Evolutionary conservation across 2,797 vertebrate genomes (phyloP).

Genomic region (Liasis olivaceus): DNA sequence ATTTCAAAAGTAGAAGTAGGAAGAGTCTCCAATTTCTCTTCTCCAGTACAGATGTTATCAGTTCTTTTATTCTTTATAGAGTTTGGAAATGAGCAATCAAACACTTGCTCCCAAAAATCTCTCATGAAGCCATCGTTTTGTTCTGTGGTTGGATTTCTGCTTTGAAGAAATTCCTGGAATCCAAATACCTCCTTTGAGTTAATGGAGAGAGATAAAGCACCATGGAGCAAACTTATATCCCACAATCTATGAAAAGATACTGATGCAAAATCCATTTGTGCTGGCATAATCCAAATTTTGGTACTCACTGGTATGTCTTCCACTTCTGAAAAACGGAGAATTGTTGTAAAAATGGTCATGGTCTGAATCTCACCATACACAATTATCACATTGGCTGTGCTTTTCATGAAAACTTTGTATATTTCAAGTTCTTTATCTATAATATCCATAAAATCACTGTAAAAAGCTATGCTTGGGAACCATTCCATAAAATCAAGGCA

Average conservation of each 20-base stretch:
- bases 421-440: not conserved
- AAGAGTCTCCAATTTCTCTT: not conserved
- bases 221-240: not conserved
- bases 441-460: not conserved
- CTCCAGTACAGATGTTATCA: not conserved
- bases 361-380: not conserved
- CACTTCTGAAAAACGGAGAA: not conserved
- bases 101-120: not conserved
- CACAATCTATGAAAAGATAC: not conserved
- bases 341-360: not conserved
- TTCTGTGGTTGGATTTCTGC: not conserved
- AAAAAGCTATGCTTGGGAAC: not conserved
- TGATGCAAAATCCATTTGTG: slow-evolving; percentile 3
- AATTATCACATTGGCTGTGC: not conserved
- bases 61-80: not conserved
- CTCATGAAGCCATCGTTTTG: not conserved
- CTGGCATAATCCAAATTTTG: slow-evolving; percentile 2
- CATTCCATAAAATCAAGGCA: too few species aligned
- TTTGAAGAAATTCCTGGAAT: not conserved
- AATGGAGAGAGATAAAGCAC: not conserved
- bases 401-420: not conserved
- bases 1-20: not conserved
- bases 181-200: not conserved
- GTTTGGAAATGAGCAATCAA: not conserved
- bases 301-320: not conserved